Evolutionary conservation across 2,797 vertebrate species (phyloP).

Genomic region (Cygnus olor): DNA sequence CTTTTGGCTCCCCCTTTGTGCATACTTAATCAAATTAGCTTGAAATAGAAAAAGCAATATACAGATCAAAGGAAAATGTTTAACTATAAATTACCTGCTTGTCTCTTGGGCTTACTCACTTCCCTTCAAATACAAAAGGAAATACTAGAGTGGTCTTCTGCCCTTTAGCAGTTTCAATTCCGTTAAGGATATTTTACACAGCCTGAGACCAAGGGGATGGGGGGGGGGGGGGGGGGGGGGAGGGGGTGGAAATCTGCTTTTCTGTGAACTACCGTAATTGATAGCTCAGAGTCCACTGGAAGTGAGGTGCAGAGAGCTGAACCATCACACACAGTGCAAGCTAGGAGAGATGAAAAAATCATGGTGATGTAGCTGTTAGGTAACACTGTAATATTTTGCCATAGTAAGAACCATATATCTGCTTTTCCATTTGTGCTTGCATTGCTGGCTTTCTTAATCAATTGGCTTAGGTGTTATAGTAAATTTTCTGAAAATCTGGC

Average conservation of each 20-base stretch:
- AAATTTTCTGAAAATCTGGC: not conserved
- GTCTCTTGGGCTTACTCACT: constrained; percentile 2
- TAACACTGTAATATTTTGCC: not conserved
- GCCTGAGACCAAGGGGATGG: not conserved
- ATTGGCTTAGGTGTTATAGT: not conserved
- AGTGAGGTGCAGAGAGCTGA: not conserved
- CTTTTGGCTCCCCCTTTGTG: constrained; percentile 5
- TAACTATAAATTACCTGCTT: constrained; percentile 52
- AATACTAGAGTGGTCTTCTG: not conserved
- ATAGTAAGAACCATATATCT: not conserved
- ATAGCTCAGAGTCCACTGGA: not conserved
- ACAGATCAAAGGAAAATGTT: constrained; percentile 68
- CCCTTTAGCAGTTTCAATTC: not conserved
- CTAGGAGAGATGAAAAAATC: not conserved
- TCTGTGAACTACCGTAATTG: not conserved
- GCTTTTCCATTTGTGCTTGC: not conserved
- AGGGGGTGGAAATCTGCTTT: not conserved
- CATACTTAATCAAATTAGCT: constrained; percentile 61
- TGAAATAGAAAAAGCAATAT: constrained; percentile 54
- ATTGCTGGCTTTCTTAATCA: not conserved
- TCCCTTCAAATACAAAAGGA: constrained; percentile 3
- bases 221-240: not conserved
- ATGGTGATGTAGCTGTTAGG: not conserved
- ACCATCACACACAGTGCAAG: not conserved
- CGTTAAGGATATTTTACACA: not conserved